These are phyloP conservation scores for Platysternon megacephalum DNA, from an alignment of 2,113 vertebrate species.

Conservation along the genomic window DNA sequence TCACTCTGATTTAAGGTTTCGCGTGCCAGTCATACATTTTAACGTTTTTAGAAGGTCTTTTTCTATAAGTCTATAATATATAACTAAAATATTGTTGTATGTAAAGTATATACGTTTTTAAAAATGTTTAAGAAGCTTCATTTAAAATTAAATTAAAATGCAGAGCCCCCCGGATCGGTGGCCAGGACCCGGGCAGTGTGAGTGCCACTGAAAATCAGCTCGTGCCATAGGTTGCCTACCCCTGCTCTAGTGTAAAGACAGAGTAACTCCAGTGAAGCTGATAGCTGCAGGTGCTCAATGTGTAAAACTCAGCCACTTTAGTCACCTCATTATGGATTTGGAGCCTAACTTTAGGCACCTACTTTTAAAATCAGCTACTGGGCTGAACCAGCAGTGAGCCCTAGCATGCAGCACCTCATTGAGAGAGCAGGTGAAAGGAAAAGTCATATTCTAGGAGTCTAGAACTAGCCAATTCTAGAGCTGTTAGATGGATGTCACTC, in stretches of 20 bases:
- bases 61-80: no score
- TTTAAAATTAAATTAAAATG: no score
- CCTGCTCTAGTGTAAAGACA: background rate
- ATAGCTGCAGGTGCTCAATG: background rate
- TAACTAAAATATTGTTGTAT: no score
- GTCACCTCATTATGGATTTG: background rate
- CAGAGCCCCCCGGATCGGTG: no score
- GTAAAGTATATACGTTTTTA: no score
- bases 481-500: background rate
- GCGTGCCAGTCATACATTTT: no score
- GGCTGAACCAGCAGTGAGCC: background rate
- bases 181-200: no score
- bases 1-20: no score
- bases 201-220: no score
- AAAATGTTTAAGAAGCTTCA: no score
- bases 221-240: no score
- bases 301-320: background rate
- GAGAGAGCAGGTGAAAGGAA: rapidly evolving
- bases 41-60: no score
- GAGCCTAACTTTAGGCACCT: background rate
- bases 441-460: rapidly evolving
- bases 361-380: background rate
- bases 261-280: background rate
- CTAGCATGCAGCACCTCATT: background rate
- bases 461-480: background rate